Conservation (phyloP, 2,113 vertebrate species). For the Melanerpes formicivorus region DNA sequence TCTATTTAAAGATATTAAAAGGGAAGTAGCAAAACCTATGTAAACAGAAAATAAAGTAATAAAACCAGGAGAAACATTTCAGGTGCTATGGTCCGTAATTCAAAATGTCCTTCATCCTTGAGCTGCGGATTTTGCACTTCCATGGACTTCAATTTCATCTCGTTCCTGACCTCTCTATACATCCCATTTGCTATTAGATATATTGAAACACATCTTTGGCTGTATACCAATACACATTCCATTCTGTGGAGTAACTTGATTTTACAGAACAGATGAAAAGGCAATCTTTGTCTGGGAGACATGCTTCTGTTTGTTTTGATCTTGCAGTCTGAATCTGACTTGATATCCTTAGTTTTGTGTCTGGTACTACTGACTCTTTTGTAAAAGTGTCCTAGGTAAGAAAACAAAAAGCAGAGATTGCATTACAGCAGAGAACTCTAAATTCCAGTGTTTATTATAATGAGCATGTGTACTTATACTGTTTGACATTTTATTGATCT, state of each 20-base stretch:
- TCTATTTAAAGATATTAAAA: background rate
- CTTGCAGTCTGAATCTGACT: background rate
- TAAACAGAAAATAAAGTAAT: background rate
- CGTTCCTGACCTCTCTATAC: background rate
- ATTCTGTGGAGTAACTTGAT: background rate
- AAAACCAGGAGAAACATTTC: background rate
- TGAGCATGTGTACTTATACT: background rate
- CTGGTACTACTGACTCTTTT: background rate
- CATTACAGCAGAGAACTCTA: background rate
- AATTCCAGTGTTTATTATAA: background rate
- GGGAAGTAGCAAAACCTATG: background rate
- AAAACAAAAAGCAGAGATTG: background rate
- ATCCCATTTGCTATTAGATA: background rate
- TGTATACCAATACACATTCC: background rate
- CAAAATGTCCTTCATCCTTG: background rate
- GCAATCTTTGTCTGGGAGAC: background rate
- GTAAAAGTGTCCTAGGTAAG: background rate
- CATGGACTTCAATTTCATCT: background rate
- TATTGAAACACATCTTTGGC: background rate
- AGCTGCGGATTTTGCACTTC: background rate
- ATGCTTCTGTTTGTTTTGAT: background rate
- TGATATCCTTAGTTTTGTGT: no score
- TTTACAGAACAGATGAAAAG: background rate
- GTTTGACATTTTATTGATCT: background rate
- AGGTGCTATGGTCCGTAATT: background rate